Evolutionary conservation across 37 sponge, comb jelly and placozoan genomes (phyloP).

Genomic region (Spongilla lacustris): DNA sequence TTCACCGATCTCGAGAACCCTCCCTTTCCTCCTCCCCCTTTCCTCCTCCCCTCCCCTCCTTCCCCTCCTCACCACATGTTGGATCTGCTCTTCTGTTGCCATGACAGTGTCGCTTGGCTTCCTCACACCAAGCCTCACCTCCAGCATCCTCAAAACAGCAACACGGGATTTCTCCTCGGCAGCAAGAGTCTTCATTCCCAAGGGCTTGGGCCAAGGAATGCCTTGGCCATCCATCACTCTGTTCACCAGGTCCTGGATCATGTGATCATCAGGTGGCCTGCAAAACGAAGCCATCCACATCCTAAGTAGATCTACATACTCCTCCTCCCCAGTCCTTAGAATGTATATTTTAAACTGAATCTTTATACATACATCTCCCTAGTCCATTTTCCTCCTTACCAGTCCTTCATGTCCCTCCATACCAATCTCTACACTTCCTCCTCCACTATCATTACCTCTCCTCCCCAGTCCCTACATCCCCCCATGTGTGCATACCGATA

Average conservation of each 20-base stretch:
- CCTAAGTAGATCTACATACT: neutral
- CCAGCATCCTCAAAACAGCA: constrained; percentile 46
- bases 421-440: no score
- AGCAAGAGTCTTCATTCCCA: constrained; percentile 37
- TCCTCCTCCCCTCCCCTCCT: neutral
- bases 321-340: no score
- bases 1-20: no score
- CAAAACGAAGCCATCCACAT: neutral
- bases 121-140: constrained; percentile 43
- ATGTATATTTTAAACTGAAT: no score
- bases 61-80: constrained; percentile 43
- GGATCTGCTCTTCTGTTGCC: constrained; percentile 35
- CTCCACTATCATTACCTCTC: no score
- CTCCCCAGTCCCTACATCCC: no score
- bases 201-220: constrained; percentile 64
- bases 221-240: constrained; percentile 55
- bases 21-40: no score
- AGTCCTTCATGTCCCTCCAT: no score
- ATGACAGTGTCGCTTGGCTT: constrained; percentile 8
- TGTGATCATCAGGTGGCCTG: constrained; percentile 55
- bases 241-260: constrained; percentile 42
- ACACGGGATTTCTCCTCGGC: constrained; percentile 54
- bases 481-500: no score
- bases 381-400: no score
- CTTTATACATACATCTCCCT: no score